Evolutionary conservation across 2,797 vertebrate genomes (phyloP), one percentile per base, ranked within the genome.

Genomic region (Tolypeutes matacus): DNA sequence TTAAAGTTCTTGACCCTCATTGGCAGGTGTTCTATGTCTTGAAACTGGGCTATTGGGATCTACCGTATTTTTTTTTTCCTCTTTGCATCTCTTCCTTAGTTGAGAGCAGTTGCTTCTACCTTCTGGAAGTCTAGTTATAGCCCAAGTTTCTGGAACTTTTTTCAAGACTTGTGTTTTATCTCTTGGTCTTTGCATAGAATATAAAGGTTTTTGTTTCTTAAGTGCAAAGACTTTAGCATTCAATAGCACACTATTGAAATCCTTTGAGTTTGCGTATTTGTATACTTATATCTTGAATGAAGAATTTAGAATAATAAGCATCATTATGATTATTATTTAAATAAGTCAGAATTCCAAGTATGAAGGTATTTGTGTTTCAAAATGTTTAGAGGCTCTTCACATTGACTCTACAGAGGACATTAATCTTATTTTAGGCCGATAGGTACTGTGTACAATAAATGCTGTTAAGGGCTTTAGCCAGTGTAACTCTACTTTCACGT

Each of bases 321-420:
- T 53, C 51, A 53, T 53, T 53, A 53, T 53, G 51, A 53, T 53
- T 53, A 53, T 53, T 53, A 14, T 53, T 53, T 53, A 53, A 53
- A 53, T 53, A 53, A 53, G 17, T 46, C 51, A 14, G 51, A 53
- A 15, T 53, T 53, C 51, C 51, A 53, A 53, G 51, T 53, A 17
- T 53, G 51, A 2, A 53, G 51, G 51, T 73, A 34, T 73, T 9
- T 89, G 3, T 83, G 70, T 39, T 91, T 86, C 31, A 81, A 34
- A 86, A 75, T 49, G 75, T 36, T 92, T 29, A 76, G 36, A 46
- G 65, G 51, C 42, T 84, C 58, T 72, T 60, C 31, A 49, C 53
- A 64, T 85, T 70, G 49, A 77, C 67, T 72, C 27, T 95, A 91
- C 39, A 34, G 51, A 95, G 31, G 80, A 36, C n/a, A 11, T 69